These are phyloP conservation scores for Lutjanus erythropterus DNA, from an alignment of 2,113 vertebrate genomes.

Conservation along the genomic window DNA sequence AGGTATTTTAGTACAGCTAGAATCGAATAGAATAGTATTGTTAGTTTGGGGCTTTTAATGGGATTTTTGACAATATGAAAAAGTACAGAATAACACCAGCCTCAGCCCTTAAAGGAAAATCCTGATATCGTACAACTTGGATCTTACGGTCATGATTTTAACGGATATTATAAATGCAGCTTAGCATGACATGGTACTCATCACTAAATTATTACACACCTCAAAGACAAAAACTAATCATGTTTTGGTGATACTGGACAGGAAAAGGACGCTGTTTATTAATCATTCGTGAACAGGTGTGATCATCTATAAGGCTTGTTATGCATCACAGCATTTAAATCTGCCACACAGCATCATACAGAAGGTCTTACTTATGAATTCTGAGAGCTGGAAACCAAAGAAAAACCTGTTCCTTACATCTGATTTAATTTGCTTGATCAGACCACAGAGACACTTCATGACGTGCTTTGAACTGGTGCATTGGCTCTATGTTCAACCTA, in stretches of 20 bases:
- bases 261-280: neutral
- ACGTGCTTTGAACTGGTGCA: neutral
- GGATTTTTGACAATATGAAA: neutral
- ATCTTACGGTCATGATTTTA: neutral
- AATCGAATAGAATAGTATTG: neutral
- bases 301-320: neutral
- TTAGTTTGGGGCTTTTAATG: neutral
- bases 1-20: neutral
- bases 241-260: too few species aligned
- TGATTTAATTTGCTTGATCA: slow-evolving; percentile 2
- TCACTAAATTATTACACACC: neutral
- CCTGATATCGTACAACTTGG: too few species aligned
- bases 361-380: neutral
- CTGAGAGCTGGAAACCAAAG: slow-evolving; percentile 27
- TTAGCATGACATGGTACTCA: neutral
- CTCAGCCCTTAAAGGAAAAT: too few species aligned
- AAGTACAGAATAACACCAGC: neutral
- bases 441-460: neutral
- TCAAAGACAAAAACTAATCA: neutral
- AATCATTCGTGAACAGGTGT: neutral
- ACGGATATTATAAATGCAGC: neutral
- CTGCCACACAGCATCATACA: neutral
- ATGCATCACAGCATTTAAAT: slow-evolving; percentile 1
- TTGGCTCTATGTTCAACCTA: too few species aligned
- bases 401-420: slow-evolving; percentile 6